Percentiles rank a stretch among this genome's conserved stretches.
Evolutionary conservation across 2,888 invertebrate species (phyloP).

Genomic region (Hyposoter dolosus): DNA sequence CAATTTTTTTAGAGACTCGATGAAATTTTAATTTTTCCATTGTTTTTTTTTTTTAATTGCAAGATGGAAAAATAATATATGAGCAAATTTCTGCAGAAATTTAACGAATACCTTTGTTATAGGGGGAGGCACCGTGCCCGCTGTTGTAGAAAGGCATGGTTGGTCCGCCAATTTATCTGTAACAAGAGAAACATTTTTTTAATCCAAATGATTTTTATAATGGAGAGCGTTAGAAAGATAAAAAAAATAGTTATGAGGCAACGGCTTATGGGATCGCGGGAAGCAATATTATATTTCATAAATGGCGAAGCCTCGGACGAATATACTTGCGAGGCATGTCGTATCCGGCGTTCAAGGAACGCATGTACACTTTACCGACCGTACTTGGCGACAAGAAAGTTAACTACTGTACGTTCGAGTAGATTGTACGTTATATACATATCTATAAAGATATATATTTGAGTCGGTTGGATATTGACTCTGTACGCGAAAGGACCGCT

Average conservation of each 20-base stretch:
- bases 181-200: constrained; percentile 66
- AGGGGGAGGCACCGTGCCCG: constrained; percentile 79
- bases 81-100: not conserved
- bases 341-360: constrained; percentile 76
- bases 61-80: constrained; percentile 4
- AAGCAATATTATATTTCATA: constrained; percentile 67
- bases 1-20: not conserved
- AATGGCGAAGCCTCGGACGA: constrained; percentile 70
- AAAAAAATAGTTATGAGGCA: not conserved
- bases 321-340: constrained; percentile 75
- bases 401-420: constrained; percentile 64
- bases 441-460: constrained; percentile 3
- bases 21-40: not conserved
- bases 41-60: not conserved
- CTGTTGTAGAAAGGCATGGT: constrained; percentile 83
- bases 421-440: constrained; percentile 4
- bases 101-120: constrained; percentile 79
- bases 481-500: constrained; percentile 19
- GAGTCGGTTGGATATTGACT: not conserved
- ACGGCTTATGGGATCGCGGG: not conserved
- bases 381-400: constrained; percentile 81
- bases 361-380: constrained; percentile 70
- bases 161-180: constrained; percentile 71
- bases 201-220: constrained; percentile 21
- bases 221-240: not conserved